phyloP scores from a whole-genome alignment of 2,797 vertebrate genomes.

The Alca torda region DNA sequence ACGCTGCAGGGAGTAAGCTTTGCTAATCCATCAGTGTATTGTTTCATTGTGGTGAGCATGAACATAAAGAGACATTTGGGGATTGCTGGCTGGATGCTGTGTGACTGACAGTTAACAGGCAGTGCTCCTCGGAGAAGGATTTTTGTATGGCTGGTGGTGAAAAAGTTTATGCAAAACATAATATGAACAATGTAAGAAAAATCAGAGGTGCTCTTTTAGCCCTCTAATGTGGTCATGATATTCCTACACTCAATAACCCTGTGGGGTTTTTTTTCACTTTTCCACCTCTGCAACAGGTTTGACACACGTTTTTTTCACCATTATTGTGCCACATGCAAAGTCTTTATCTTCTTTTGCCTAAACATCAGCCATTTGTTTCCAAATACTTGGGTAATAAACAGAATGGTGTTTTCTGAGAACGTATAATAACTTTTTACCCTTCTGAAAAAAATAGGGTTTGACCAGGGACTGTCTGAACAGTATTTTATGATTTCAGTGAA shows the following conservation, averaged over 20 bases:
- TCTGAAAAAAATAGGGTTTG: slow-evolving; percentile 6
- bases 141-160: neutral
- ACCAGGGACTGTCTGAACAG: neutral
- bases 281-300: neutral
- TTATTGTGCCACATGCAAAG: neutral
- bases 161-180: neutral
- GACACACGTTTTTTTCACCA: neutral
- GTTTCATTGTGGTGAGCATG: neutral
- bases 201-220: neutral
- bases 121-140: neutral
- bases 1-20: neutral
- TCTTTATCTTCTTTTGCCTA: neutral
- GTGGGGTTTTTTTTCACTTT: neutral
- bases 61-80: neutral
- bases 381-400: neutral
- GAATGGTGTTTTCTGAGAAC: neutral
- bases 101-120: neutral
- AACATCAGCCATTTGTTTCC: slow-evolving; percentile 5
- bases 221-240: neutral
- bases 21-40: neutral
- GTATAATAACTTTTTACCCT: neutral
- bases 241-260: neutral
- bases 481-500: neutral
- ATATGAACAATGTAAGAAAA: neutral
- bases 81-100: neutral